phyloP scores from a whole-genome alignment of 2,113 vertebrate genomes.

The Promerops cafer region DNA sequence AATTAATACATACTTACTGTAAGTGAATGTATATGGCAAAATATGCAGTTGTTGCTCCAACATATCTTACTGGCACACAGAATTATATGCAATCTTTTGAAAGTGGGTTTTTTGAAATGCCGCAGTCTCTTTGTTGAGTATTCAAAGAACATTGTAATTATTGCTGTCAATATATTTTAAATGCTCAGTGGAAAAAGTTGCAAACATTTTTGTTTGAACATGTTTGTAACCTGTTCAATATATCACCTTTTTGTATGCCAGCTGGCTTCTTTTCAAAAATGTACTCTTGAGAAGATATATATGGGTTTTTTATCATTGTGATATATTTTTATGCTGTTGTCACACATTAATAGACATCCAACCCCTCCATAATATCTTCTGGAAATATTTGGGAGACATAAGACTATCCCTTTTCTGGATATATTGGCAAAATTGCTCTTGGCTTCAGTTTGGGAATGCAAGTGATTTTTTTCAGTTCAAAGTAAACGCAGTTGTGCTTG shows the following conservation, averaged over 20 bases:
- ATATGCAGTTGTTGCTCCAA: background rate
- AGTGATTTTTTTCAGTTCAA: background rate
- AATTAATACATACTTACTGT: background rate
- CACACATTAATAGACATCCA: background rate
- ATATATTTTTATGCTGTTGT: background rate
- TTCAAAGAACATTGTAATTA: background rate
- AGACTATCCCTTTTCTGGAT: background rate
- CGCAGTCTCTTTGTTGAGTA: background rate
- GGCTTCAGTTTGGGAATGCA: background rate
- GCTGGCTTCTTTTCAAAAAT: background rate
- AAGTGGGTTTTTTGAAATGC: background rate
- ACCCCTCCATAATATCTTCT: background rate
- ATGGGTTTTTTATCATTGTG: background rate
- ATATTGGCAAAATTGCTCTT: background rate
- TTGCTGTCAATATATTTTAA: conserved; percentile 15
- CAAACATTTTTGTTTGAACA: background rate
- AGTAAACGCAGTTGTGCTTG: background rate
- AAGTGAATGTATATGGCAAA: background rate
- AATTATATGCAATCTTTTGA: background rate
- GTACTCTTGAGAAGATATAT: background rate
- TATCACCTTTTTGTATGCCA: background rate
- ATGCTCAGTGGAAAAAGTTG: conserved; percentile 1
- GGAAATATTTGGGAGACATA: background rate
- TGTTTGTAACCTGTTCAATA: conserved; percentile 32
- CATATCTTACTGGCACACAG: background rate